Evolutionary conservation across 2,113 vertebrate species (phyloP).

Genomic region (Ancistrus triradiatus): DNA sequence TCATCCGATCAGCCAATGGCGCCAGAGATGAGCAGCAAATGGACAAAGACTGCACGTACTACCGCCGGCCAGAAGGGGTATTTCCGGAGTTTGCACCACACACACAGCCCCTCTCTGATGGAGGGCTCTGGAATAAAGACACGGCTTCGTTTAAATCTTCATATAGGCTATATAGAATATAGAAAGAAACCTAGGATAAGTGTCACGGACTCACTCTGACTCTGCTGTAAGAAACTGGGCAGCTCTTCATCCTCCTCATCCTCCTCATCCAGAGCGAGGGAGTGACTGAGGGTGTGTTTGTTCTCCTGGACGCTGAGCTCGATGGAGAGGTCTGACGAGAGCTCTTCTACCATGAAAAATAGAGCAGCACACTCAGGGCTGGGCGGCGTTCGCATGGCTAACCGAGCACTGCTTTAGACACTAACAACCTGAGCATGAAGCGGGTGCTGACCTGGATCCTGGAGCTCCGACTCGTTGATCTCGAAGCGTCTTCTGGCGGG

Average conservation of each 20-base stretch:
- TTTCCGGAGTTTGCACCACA: conserved; percentile 66
- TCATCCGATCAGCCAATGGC: no score
- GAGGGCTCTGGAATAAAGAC: conserved; percentile 54
- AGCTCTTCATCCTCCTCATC: conserved; percentile 63
- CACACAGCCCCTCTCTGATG: conserved; percentile 63
- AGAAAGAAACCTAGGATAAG: not conserved
- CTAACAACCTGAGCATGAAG: not conserved
- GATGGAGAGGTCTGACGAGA: conserved; percentile 63
- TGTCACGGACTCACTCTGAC: conserved; percentile 52
- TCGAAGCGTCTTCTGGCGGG: conserved; percentile 49
- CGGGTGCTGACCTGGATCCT: conserved; percentile 46
- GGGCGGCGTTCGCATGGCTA: no score
- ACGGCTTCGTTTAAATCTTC: no score
- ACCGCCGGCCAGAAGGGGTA: conserved; percentile 71
- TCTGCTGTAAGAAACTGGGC: conserved; percentile 59
- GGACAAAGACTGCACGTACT: no score
- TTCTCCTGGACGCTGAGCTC: conserved; percentile 61
- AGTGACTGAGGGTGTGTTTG: conserved; percentile 30
- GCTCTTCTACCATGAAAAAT: conserved; percentile 13
- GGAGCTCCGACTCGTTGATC: conserved; percentile 24
- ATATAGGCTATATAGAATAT: not conserved
- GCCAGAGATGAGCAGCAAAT: no score
- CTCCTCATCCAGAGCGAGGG: conserved; percentile 45
- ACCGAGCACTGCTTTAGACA: no score
- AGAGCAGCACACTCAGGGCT: no score